Percentiles rank a stretch among this genome's conserved stretches.
Conservation (phyloP, 2,113 vertebrate species). For the Bubo scandiacus region DNA sequence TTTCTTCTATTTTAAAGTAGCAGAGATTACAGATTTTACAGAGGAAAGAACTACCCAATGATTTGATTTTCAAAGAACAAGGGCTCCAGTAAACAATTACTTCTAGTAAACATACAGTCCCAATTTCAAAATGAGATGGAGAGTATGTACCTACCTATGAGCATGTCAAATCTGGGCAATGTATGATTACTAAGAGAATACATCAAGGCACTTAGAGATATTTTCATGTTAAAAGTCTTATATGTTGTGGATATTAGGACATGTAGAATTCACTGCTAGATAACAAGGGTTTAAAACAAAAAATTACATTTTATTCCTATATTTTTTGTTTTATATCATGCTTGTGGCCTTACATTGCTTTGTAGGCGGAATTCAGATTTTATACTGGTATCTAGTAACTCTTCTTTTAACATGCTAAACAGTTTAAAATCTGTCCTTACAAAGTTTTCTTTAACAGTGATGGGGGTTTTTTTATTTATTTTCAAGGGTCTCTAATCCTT, state of each 20-base stretch:
- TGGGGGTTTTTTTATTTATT: neutral
- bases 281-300: neutral
- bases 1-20: neutral
- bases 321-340: neutral
- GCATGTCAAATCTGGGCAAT: neutral
- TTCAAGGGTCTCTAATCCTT: neutral
- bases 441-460: neutral
- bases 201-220: neutral
- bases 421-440: neutral
- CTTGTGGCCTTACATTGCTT: neutral
- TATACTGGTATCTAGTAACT: no score
- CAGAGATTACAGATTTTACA: neutral
- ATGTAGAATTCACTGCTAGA: neutral
- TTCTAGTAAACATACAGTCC: neutral
- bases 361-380: neutral
- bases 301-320: neutral
- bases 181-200: neutral
- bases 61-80: neutral
- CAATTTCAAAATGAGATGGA: neutral
- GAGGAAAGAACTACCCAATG: neutral
- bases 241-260: neutral
- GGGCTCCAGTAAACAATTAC: neutral
- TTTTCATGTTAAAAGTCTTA: neutral
- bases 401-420: neutral
- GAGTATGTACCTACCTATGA: rapidly evolving